These are phyloP conservation scores for Elaphurus davidianus DNA, from an alignment of 2,113 vertebrate species.

Conservation along the genomic window DNA sequence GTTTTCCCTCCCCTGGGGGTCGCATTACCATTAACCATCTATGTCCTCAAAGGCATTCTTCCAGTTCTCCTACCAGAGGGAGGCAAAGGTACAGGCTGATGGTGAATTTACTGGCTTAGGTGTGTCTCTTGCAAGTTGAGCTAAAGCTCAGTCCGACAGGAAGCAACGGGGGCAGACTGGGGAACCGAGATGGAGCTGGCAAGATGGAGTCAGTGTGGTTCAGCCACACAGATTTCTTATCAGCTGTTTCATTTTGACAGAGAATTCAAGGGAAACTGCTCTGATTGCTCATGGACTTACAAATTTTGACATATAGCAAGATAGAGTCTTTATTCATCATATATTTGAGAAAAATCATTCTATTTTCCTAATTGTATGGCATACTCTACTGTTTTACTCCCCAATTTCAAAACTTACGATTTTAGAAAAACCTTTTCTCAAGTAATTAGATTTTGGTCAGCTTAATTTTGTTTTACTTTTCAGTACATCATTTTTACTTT, in stretches of 20 bases:
- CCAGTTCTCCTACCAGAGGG: not conserved
- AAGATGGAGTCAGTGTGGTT: not conserved
- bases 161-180: not conserved
- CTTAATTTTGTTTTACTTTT: not conserved
- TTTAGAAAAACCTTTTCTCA: not conserved
- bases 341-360: not conserved
- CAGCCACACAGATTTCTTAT: not conserved
- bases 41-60: not conserved
- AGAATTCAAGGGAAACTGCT: not conserved
- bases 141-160: not conserved
- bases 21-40: not conserved
- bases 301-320: not conserved
- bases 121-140: not conserved
- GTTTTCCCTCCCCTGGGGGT: not conserved
- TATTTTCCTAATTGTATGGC: not conserved
- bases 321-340: not conserved
- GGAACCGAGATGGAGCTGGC: not conserved
- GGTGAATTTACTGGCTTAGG: not conserved
- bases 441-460: not conserved
- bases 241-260: not conserved
- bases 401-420: not conserved
- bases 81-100: not conserved
- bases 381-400: not conserved
- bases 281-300: not conserved
- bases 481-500: not conserved